Evolutionary conservation across 2,888 invertebrate genomes (phyloP), one percentile per base, ranked within the genome.

Genomic region (Formica aserva): DNA sequence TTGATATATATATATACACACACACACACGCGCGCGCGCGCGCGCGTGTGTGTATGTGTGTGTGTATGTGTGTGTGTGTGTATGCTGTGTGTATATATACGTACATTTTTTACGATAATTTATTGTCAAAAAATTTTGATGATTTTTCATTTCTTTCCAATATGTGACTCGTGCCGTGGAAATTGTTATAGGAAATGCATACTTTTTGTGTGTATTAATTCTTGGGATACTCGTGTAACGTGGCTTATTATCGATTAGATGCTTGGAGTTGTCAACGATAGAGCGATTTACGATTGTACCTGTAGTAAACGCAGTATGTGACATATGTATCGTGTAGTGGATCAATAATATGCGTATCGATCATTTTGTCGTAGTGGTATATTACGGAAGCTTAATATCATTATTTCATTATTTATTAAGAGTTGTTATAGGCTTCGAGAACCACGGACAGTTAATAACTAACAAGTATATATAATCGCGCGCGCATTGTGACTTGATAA

Each of bases 191-290:
- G 69, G n/a, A 66, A 38, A 32, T 63, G 29, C 15, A 45, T 22
- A 62, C 38, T 5, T 69, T 45, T 69, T 22, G 45, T 15, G 15
- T 35, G n/a, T 60, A 32, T 1, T 5, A 74, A 22, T 15, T 74
- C 22, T 8, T 13, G 32, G 32, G 63, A 55, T 77, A 29, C 26
- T 63, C 15, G 45, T 83, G 76, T 85, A 71, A 82, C 83, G 22
- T 60, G 85, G 85, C 71, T 84, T 80, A 78, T 85, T 90, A 92
- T 92, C 87, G 92, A 92, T 92, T 86, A 81, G 89, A 85, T 89
- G 87, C 89, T 88, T 88, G 86, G 76, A 74, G 83, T 92, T 91
- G 88, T 88, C 81, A 86, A 62, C 82, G 63, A n/a, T 52, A 8
- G 48, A 76, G 66, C 81, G 72, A 89, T 82, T 84, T 62, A 52